phyloP scores from a whole-genome alignment of 2,113 vertebrate species.

The Siphamia tubifer region DNA sequence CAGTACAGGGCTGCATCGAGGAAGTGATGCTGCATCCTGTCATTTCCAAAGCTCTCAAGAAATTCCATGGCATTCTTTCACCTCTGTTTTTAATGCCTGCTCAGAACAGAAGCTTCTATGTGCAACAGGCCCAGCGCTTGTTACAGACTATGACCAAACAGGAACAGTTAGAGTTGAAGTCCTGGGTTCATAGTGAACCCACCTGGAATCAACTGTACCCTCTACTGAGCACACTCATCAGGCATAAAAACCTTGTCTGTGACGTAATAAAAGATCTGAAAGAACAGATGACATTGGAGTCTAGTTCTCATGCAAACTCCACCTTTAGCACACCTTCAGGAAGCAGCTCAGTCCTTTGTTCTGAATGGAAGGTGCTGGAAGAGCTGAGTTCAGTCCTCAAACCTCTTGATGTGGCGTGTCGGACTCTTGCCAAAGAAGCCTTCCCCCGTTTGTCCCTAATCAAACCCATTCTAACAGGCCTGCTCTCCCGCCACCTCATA shows the following conservation, averaged over 20 bases:
- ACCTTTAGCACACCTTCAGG: background rate
- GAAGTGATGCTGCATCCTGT: constrained; percentile 64
- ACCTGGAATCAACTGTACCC: constrained; percentile 64
- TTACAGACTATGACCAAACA: constrained; percentile 22
- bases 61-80: constrained; percentile 54
- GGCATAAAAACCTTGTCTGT: constrained; percentile 45
- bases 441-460: constrained; percentile 78
- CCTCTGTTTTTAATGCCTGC: constrained; percentile 5
- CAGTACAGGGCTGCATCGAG: constrained; percentile 69
- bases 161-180: constrained; percentile 34
- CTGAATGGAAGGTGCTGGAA: constrained; percentile 75
- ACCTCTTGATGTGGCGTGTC: constrained; percentile 79
- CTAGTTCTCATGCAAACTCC: constrained; percentile 38
- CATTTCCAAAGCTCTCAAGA: constrained; percentile 54
- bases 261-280: constrained; percentile 25
- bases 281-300: constrained; percentile 24
- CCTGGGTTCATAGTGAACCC: constrained; percentile 46
- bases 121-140: constrained; percentile 1
- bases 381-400: constrained; percentile 75
- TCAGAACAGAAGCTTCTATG: background rate
- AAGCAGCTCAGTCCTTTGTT: background rate
- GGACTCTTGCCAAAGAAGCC: constrained; percentile 74
- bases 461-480: constrained; percentile 78
- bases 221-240: constrained; percentile 45
- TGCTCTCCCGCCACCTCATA: constrained; percentile 77